These are phyloP conservation scores for Coelogynopora nodosa DNA, from an alignment of 2,888 invertebrate species.

Conservation along the genomic window DNA sequence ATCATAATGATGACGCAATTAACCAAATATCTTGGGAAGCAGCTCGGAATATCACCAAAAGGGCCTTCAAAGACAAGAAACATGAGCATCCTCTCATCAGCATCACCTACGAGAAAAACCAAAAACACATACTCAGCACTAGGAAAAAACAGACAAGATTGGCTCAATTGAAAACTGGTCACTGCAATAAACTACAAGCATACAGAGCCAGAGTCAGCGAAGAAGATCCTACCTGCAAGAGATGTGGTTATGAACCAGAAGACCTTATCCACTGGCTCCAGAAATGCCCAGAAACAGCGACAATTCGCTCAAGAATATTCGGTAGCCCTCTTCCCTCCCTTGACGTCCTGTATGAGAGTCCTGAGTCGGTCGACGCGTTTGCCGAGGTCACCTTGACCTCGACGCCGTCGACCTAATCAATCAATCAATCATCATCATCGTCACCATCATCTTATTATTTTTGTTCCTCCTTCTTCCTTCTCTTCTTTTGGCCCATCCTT, in stretches of 20 bases:
- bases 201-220: background rate
- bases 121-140: too few species aligned
- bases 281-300: background rate
- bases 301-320: background rate
- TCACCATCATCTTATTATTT: too few species aligned
- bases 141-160: background rate
- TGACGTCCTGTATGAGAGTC: background rate
- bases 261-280: background rate
- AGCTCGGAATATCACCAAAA: background rate
- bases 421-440: too few species aligned
- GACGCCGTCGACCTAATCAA: too few species aligned
- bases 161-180: background rate
- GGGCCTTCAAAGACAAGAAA: background rate
- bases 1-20: too few species aligned
- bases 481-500: too few species aligned
- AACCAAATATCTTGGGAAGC: too few species aligned
- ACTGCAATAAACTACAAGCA: background rate
- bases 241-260: background rate
- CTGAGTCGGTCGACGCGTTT: background rate
- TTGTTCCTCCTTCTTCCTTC: too few species aligned
- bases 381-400: too few species aligned
- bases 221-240: background rate
- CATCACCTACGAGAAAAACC: background rate
- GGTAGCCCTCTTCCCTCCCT: background rate
- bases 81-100: background rate